Evolutionary conservation across 2,888 invertebrate species (phyloP).

Genomic region (Muschampia plurimacula): DNA sequence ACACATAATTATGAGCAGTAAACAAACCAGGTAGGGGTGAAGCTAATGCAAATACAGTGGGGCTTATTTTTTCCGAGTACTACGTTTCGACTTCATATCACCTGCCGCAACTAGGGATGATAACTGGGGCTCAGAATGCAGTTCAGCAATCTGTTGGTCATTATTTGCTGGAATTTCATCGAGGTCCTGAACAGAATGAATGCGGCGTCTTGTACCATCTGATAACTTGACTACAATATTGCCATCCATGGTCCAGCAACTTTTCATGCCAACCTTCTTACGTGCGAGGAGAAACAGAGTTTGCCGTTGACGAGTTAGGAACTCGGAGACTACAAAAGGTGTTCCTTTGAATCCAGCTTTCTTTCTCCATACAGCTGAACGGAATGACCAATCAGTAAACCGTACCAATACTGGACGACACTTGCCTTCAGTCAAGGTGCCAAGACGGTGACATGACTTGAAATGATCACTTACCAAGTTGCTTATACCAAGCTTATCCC

Average conservation of each 20-base stretch:
- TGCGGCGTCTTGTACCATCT: not conserved
- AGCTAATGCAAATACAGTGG: too few relatives aligned
- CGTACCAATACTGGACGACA: not conserved
- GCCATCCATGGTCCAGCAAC: slow-evolving; percentile 11
- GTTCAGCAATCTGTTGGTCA: not conserved
- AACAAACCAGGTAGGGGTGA: too few relatives aligned
- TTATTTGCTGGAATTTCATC: not conserved
- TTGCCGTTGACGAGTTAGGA: slow-evolving; percentile 11
- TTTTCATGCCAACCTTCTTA: not conserved
- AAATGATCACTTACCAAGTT: not conserved
- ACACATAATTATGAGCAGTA: too few relatives aligned
- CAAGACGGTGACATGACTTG: slow-evolving; percentile 16
- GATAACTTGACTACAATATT: not conserved
- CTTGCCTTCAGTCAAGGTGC: not conserved
- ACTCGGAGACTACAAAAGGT: slow-evolving; percentile 5
- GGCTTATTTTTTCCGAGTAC: not conserved
- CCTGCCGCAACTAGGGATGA: not conserved
- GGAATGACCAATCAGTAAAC: not conserved
- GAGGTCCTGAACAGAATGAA: not conserved
- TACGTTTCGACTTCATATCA: not conserved
- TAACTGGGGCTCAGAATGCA: not conserved
- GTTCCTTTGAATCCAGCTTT: slow-evolving; percentile 8
- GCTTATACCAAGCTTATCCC: slow-evolving; percentile 12
- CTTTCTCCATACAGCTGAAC: slow-evolving; percentile 11
- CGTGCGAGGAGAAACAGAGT: not conserved